phyloP scores from a whole-genome alignment of 2,113 vertebrate genomes.

The Guaruba guarouba region DNA sequence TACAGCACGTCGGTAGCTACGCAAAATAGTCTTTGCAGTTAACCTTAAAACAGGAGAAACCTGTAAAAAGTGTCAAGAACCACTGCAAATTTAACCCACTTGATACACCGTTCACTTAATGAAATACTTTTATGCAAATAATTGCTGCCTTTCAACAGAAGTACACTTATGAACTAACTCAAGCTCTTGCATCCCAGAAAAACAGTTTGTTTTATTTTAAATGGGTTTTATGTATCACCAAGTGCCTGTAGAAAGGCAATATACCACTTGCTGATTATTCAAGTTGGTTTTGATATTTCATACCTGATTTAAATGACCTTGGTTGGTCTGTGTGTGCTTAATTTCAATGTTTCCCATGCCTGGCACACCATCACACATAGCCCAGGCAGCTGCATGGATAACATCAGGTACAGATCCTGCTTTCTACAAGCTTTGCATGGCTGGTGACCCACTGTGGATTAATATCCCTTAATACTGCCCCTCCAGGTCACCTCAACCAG shows the following conservation, averaged over 20 bases:
- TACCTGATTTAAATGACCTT: neutral
- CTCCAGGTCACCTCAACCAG: neutral
- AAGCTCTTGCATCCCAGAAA: neutral
- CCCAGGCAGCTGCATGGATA: neutral
- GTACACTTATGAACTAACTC: neutral
- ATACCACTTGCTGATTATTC: neutral
- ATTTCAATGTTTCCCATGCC: neutral
- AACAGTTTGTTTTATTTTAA: neutral
- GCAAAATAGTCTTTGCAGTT: neutral
- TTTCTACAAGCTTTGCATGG: neutral
- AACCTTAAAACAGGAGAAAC: neutral
- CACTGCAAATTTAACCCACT: neutral
- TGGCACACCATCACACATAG: fast-evolving
- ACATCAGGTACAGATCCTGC: neutral
- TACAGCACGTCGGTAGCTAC: neutral
- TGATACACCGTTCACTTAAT: neutral
- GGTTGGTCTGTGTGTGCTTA: fast-evolving
- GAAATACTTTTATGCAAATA: neutral
- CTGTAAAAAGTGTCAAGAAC: neutral
- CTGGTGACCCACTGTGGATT: fast-evolving
- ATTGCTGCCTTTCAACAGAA: neutral
- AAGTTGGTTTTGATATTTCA: neutral
- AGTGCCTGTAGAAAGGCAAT: neutral
- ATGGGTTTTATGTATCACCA: neutral
- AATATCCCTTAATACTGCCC: neutral